phyloP scores from a whole-genome alignment of 2,888 invertebrate species.

The Hypsopygia costalis region DNA sequence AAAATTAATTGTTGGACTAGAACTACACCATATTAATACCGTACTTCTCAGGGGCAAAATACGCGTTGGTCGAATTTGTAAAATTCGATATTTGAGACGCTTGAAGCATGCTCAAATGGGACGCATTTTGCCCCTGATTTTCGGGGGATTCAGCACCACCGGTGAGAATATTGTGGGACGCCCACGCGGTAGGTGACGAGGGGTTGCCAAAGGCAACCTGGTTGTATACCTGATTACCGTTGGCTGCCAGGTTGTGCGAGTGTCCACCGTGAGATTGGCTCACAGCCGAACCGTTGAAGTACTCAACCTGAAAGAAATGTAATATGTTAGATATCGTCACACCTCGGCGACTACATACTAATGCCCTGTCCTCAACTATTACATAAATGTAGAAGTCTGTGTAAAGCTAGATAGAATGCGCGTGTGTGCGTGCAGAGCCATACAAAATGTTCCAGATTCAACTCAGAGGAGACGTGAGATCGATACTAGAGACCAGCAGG shows the following conservation, averaged over 20 bases:
- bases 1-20: neutral
- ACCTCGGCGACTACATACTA: too few species aligned
- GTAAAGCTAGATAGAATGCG: too few species aligned
- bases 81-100: conserved; percentile 76
- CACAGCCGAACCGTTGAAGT: conserved; percentile 71
- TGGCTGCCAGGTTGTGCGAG: conserved; percentile 64
- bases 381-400: too few species aligned
- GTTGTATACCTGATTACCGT: conserved; percentile 74
- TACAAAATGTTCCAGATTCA: too few species aligned
- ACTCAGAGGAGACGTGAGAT: too few species aligned
- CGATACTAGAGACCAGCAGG: too few species aligned
- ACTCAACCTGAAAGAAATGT: conserved; percentile 66
- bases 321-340: conserved; percentile 9
- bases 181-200: conserved; percentile 67
- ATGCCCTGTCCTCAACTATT: too few species aligned
- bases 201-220: conserved; percentile 76
- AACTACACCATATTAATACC: conserved; percentile 78
- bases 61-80: conserved; percentile 72
- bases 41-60: conserved; percentile 75
- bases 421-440: too few species aligned
- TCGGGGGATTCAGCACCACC: conserved; percentile 71
- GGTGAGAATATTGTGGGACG: conserved; percentile 68
- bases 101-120: conserved; percentile 72
- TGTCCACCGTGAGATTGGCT: conserved; percentile 68
- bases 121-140: conserved; percentile 66